These are phyloP conservation scores for Zele albiditarsus DNA, from an alignment of 2,888 invertebrate genomes.

Conservation along the genomic window DNA sequence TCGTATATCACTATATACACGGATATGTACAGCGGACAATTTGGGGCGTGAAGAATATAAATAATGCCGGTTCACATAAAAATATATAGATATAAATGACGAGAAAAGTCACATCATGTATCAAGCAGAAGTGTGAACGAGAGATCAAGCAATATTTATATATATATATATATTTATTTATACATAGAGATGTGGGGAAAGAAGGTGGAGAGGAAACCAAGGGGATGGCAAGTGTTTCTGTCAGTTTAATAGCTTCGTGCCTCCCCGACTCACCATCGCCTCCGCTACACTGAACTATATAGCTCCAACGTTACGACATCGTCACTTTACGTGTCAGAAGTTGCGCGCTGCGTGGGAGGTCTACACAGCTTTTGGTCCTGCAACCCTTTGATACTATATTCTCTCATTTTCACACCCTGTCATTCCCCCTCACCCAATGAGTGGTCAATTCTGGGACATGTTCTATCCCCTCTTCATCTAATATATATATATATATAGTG, in stretches of 20 bases:
- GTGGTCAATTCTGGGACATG: not conserved
- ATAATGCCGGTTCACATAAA: constrained; percentile 60
- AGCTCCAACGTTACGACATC: constrained; percentile 67
- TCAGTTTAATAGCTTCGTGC: constrained; percentile 73
- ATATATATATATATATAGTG: not conserved
- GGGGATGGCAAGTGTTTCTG: constrained; percentile 72
- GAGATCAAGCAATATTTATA: constrained; percentile 45
- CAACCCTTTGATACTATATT: constrained; percentile 28
- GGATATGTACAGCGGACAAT: constrained; percentile 65
- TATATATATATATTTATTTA: constrained; percentile 12
- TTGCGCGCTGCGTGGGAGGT: constrained; percentile 55
- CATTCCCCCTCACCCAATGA: not conserved
- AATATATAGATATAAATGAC: constrained; percentile 54
- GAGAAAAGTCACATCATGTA: constrained; percentile 50
- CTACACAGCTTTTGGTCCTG: not conserved
- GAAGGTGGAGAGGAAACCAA: constrained; percentile 52
- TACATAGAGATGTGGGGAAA: constrained; percentile 41
- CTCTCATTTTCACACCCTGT: constrained; percentile 19
- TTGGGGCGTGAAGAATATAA: constrained; percentile 71
- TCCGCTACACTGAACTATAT: constrained; percentile 34
- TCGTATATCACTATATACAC: constrained; percentile 30
- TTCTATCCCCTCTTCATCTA: not conserved
- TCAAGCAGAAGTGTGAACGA: constrained; percentile 48
- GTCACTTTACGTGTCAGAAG: constrained; percentile 71
- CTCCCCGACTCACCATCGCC: constrained; percentile 45